These are phyloP conservation scores for Chamaea fasciata DNA, from an alignment of 2,113 vertebrate genomes.

Conservation along the genomic window DNA sequence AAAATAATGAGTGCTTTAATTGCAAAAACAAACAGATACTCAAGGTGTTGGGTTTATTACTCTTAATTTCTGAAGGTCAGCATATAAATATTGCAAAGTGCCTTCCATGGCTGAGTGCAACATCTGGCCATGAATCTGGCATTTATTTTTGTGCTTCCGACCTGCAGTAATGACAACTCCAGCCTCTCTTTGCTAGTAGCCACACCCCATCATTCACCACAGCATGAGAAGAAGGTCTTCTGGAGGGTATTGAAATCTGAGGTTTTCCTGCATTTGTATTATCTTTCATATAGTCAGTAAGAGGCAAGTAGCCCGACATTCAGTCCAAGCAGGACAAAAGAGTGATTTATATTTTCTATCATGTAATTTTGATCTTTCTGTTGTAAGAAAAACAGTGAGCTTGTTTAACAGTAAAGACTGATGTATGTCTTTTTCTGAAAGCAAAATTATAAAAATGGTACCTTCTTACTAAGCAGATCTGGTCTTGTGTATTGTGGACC, in stretches of 20 bases:
- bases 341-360: not conserved
- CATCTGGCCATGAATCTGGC: not conserved
- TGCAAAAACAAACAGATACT: not conserved
- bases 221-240: not conserved
- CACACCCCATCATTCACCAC: accelerated
- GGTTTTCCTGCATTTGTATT: not conserved
- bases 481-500: not conserved
- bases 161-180: not conserved
- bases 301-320: not conserved
- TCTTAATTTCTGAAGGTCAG: not conserved
- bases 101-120: not conserved
- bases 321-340: not conserved
- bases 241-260: not conserved
- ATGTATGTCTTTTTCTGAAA: not conserved
- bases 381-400: not conserved
- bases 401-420: slow-evolving; percentile 6
- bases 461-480: slow-evolving; percentile 11
- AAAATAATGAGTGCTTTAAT: not conserved
- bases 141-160: not conserved
- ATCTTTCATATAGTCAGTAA: not conserved
- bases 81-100: not conserved
- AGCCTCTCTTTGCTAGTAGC: not conserved
- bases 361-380: not conserved
- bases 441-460: not conserved
- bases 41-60: not conserved